Evolutionary conservation across 2,797 vertebrate genomes (phyloP).

Genomic region (Cyprinella venusta): DNA sequence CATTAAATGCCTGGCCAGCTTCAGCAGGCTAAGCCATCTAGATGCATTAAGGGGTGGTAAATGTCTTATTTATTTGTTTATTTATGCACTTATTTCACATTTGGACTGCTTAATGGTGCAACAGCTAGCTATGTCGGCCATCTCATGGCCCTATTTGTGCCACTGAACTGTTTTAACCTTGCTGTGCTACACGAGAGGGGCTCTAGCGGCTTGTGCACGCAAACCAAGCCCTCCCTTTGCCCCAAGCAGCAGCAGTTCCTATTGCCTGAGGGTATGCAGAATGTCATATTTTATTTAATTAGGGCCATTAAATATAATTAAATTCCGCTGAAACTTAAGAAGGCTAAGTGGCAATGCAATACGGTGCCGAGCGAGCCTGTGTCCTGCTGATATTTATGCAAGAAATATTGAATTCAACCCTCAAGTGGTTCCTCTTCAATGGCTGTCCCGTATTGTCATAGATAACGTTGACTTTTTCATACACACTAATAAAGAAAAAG

Average conservation of each 20-base stretch:
- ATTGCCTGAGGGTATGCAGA: constrained; percentile 56
- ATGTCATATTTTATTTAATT: constrained; percentile 68
- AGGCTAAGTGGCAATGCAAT: constrained; percentile 58
- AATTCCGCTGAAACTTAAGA: constrained; percentile 63
- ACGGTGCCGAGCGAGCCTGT: constrained; percentile 36
- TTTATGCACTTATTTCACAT: constrained; percentile 48
- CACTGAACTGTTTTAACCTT: constrained; percentile 50
- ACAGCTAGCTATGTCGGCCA: constrained; percentile 15
- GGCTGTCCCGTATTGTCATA: constrained; percentile 55
- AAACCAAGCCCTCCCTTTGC: constrained; percentile 37
- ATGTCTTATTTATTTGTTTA: constrained; percentile 44
- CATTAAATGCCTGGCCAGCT: constrained; percentile 51
- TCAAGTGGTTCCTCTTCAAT: constrained; percentile 61
- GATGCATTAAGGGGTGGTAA: constrained; percentile 42
- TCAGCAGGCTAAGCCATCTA: constrained; percentile 46
- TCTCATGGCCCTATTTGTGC: constrained; percentile 20
- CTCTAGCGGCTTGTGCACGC: constrained; percentile 28
- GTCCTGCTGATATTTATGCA: constrained; percentile 62
- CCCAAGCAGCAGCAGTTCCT: constrained; percentile 53
- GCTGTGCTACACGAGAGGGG: constrained; percentile 34
- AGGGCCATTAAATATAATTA: constrained; percentile 65
- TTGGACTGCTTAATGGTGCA: constrained; percentile 49
- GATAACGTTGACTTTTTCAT: constrained; percentile 61
- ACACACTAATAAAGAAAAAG: constrained; percentile 45
- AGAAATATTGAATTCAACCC: constrained; percentile 59